A percentile compares a stretch with the other conserved stretches of the same genome.
These are phyloP conservation scores for Plagodis pulveraria DNA, from an alignment of 2,888 invertebrate species.

Conservation along the genomic window DNA sequence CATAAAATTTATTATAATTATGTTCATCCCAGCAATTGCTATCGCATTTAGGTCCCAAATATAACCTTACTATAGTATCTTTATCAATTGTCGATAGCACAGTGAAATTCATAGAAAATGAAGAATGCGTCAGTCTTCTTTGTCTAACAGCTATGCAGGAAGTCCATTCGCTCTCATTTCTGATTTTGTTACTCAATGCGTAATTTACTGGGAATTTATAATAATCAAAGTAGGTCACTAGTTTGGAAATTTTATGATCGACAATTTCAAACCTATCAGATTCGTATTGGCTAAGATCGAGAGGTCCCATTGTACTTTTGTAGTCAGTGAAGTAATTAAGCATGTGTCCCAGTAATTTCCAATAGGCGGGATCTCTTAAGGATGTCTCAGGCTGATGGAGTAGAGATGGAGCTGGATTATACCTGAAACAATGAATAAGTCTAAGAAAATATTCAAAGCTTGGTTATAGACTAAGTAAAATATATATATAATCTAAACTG, in stretches of 20 bases:
- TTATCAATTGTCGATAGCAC: constrained; percentile 53
- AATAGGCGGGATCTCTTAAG: constrained; percentile 69
- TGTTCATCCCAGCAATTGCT: constrained; percentile 59
- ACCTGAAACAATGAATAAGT: constrained; percentile 49
- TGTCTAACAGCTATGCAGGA: constrained; percentile 59
- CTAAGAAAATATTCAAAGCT: neutral
- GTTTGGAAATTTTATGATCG: constrained; percentile 52
- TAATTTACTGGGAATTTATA: constrained; percentile 62
- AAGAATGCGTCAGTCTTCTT: constrained; percentile 62
- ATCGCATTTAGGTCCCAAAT: constrained; percentile 68
- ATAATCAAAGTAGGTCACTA: constrained; percentile 66
- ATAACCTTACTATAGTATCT: constrained; percentile 61
- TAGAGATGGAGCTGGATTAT: constrained; percentile 71
- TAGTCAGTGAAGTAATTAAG: constrained; percentile 66
- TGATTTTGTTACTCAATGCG: constrained; percentile 45
- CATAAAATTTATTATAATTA: constrained; percentile 54
- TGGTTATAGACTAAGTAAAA: too few relatives aligned
- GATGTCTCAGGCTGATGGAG: constrained; percentile 73
- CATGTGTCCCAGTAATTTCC: constrained; percentile 62
- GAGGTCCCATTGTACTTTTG: constrained; percentile 56
- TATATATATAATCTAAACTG: too few relatives aligned
- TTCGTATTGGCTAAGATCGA: constrained; percentile 58
- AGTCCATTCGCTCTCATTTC: constrained; percentile 34
- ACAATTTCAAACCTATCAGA: constrained; percentile 56
- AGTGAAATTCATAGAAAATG: constrained; percentile 61